Percentiles rank a stretch among this genome's conserved stretches.
Evolutionary conservation across 2,888 invertebrate species (phyloP).

Genomic region (Petrolisthes manimaculis): DNA sequence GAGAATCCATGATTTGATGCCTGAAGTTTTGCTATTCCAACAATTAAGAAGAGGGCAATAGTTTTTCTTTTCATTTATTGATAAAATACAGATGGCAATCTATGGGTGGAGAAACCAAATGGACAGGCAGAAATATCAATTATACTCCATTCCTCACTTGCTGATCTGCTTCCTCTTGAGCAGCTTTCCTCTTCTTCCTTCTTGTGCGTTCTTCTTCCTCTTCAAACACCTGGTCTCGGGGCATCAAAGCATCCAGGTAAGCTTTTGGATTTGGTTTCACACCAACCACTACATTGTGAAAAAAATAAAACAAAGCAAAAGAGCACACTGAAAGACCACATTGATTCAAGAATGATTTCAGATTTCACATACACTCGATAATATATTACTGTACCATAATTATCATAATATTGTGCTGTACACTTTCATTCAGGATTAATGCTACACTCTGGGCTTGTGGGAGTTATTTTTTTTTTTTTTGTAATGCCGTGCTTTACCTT

Average conservation of each 20-base stretch:
- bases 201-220: conserved; percentile 75
- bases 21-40: too few relatives aligned
- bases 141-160: conserved; percentile 13
- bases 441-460: too few relatives aligned
- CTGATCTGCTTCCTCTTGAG: conserved; percentile 27
- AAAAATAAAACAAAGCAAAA: background rate
- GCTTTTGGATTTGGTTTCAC: conserved; percentile 84
- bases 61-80: too few relatives aligned
- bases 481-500: too few relatives aligned
- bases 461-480: too few relatives aligned
- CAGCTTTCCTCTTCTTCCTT: conserved; percentile 77
- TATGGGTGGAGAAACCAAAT: background rate
- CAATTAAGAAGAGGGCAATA: too few relatives aligned
- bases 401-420: too few relatives aligned
- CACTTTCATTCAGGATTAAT: too few relatives aligned
- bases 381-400: background rate
- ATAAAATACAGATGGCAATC: background rate
- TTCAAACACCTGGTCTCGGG: conserved; percentile 95
- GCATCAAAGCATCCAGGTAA: conserved; percentile 87
- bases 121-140: background rate
- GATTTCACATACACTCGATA: too few relatives aligned
- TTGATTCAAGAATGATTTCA: background rate
- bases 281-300: conserved; percentile 80
- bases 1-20: too few relatives aligned
- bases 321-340: background rate